phyloP scores from a whole-genome alignment of 2,113 vertebrate genomes.

The Glaucidium brasilianum region DNA sequence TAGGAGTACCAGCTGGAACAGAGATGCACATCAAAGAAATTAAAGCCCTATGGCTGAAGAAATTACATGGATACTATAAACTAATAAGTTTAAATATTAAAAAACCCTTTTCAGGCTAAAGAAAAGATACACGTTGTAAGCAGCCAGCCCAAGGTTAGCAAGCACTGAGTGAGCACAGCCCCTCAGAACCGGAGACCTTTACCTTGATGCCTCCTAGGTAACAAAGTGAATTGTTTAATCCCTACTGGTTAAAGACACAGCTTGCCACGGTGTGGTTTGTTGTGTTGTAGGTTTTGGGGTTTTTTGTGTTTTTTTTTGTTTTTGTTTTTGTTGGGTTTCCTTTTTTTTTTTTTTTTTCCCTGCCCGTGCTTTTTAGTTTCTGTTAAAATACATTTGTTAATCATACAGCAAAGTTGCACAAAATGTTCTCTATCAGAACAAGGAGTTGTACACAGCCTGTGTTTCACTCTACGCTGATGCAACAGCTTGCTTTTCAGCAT shows the following conservation, averaged over 20 bases:
- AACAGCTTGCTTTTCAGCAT: constrained; percentile 70
- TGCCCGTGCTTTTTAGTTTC: neutral
- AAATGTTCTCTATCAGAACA: constrained; percentile 54
- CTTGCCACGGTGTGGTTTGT: neutral
- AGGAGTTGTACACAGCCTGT: constrained; percentile 25
- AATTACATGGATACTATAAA: constrained; percentile 73
- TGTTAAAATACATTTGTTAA: constrained; percentile 38
- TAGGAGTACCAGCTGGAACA: constrained; percentile 67
- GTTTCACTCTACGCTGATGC: neutral
- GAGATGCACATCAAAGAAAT: constrained; percentile 74
- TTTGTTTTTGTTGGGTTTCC: neutral
- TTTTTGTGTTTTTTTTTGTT: neutral
- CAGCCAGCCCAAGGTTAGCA: constrained; percentile 71
- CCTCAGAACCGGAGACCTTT: constrained; percentile 40
- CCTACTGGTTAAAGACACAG: constrained; percentile 41
- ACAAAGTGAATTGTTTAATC: constrained; percentile 63
- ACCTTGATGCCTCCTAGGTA: constrained; percentile 53
- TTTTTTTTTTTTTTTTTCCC: neutral
- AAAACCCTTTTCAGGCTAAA: constrained; percentile 68
- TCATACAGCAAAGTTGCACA: constrained; percentile 55
- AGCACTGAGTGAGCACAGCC: constrained; percentile 40
- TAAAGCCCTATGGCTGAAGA: constrained; percentile 74
- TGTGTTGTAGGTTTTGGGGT: neutral
- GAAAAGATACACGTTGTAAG: constrained; percentile 60
- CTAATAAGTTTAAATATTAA: constrained; percentile 81